phyloP scores from a whole-genome alignment of 2,113 vertebrate genomes.

The Echinops telfairi region DNA sequence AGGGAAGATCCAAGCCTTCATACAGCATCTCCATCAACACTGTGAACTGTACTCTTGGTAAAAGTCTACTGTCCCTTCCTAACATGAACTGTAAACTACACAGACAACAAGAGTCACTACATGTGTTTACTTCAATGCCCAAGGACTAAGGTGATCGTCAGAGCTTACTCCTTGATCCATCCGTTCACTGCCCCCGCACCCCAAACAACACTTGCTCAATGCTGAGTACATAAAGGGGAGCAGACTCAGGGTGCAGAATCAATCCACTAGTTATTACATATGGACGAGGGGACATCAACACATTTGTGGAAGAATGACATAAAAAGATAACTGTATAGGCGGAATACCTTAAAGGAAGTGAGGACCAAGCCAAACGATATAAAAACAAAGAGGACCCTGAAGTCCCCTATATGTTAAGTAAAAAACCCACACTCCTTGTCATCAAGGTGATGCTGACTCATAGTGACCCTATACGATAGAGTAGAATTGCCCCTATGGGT shows the following conservation, averaged over 20 bases:
- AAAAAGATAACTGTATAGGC: neutral
- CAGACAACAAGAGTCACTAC: neutral
- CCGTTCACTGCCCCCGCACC: neutral
- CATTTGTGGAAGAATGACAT: too few relatives aligned
- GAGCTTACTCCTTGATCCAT: neutral
- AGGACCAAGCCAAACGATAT: neutral
- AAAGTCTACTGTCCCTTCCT: neutral
- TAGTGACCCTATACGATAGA: too few relatives aligned
- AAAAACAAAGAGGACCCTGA: neutral
- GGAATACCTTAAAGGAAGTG: neutral
- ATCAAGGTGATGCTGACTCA: too few relatives aligned
- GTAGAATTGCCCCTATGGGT: too few relatives aligned
- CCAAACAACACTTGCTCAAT: rapidly evolving
- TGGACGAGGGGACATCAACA: neutral
- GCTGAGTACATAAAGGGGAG: rapidly evolving
- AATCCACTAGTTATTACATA: neutral
- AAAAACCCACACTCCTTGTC: neutral
- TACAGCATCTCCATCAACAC: rapidly evolving
- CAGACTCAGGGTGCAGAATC: neutral
- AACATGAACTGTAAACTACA: neutral
- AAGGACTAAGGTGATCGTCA: neutral
- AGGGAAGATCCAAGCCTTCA: neutral
- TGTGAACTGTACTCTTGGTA: neutral
- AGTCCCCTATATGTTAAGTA: neutral
- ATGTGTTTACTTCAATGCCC: neutral